These are phyloP conservation scores for Helicoverpa zea DNA, from an alignment of 1,140 invertebrate species.

Conservation along the genomic window DNA sequence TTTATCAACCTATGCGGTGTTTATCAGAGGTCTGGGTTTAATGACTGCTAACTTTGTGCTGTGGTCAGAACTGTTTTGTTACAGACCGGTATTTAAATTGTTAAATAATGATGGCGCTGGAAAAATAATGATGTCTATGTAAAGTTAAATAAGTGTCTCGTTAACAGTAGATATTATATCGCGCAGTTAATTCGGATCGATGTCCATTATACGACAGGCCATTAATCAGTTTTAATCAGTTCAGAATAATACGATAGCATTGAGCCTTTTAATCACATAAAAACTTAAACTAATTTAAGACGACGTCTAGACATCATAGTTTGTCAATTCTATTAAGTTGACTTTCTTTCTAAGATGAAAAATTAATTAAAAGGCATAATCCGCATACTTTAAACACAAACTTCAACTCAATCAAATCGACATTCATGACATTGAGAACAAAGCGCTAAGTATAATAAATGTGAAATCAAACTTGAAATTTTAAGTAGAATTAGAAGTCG, in stretches of 20 bases:
- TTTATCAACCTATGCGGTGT: background rate
- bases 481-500: slow-evolving; percentile 42
- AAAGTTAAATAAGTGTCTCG: too few relatives aligned
- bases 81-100: too few relatives aligned
- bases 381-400: slow-evolving; percentile 31
- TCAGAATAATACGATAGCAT: background rate
- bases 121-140: too few relatives aligned
- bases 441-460: slow-evolving; percentile 31
- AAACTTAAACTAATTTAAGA: background rate
- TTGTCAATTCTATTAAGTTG: background rate
- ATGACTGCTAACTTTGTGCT: background rate
- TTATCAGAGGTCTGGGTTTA: background rate
- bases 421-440: slow-evolving; percentile 16
- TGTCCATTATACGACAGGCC: background rate
- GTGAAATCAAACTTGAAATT: slow-evolving; percentile 49
- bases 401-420: slow-evolving; percentile 16
- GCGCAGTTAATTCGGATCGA: background rate
- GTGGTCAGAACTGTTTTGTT: too few relatives aligned
- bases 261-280: background rate
- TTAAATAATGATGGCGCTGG: too few relatives aligned
- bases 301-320: slow-evolving; percentile 21
- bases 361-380: slow-evolving; percentile 5
- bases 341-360: background rate
- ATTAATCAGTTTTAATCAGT: background rate
- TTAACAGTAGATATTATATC: too few relatives aligned